These are phyloP conservation scores for Brachionus plicatilis DNA, from an alignment of 1,140 invertebrate genomes.

Conservation along the genomic window DNA sequence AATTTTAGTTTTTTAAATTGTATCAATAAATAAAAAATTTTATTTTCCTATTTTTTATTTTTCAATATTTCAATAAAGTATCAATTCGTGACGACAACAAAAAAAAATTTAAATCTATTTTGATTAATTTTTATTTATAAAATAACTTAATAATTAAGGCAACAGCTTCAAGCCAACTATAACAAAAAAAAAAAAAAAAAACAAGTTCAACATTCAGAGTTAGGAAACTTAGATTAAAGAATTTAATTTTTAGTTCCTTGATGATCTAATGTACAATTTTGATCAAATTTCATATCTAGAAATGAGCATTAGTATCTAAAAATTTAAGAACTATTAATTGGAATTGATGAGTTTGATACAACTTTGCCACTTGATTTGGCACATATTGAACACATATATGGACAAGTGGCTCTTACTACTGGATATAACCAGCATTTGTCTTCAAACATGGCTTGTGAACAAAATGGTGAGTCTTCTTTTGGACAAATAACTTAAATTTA, in stretches of 20 bases:
- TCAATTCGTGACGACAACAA: too few species aligned
- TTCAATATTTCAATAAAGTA: too few species aligned
- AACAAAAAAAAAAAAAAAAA: neutral
- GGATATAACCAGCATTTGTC: conserved; percentile 39
- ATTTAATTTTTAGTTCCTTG: neutral
- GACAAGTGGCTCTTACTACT: conserved; percentile 39
- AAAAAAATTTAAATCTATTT: too few species aligned
- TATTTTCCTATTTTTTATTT: too few species aligned
- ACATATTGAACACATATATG: conserved; percentile 35
- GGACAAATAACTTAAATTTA: conserved; percentile 18
- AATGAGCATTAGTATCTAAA: too few species aligned
- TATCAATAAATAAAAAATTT: neutral
- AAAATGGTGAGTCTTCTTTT: conserved; percentile 38
- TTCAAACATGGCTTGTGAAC: conserved; percentile 29
- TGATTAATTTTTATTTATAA: neutral
- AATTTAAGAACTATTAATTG: neutral
- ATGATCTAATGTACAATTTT: neutral
- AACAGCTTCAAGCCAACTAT: neutral
- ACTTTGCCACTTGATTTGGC: neutral
- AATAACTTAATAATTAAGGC: neutral
- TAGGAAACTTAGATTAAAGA: neutral
- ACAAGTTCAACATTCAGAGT: neutral
- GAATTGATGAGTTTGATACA: neutral
- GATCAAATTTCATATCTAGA: neutral
- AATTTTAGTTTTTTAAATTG: neutral